phyloP scores from a whole-genome alignment of 2,888 invertebrate species.

The Latrodectus elegans region DNA sequence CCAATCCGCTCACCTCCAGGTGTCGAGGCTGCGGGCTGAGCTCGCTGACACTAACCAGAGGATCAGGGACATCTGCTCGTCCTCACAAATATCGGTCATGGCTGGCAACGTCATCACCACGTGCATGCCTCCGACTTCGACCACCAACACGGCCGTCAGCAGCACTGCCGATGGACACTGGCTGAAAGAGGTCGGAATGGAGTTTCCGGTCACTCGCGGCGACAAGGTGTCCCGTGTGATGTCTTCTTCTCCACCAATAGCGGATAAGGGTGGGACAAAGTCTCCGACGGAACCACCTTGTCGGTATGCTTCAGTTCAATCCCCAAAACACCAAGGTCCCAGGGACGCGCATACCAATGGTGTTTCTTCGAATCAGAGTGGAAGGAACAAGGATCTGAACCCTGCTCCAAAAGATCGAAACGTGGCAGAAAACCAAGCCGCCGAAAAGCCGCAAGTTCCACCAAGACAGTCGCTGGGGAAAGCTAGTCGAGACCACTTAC shows the following conservation, averaged over 20 bases:
- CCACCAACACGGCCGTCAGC: constrained; percentile 62
- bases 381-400: neutral
- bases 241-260: constrained; percentile 44
- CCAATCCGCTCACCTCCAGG: constrained; percentile 80
- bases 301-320: neutral
- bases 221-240: constrained; percentile 2
- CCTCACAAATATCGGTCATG: constrained; percentile 32
- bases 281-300: neutral
- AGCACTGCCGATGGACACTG: constrained; percentile 49
- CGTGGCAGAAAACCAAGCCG: neutral
- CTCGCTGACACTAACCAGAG: constrained; percentile 78
- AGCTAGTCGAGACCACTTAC: neutral
- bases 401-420: neutral
- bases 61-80: constrained; percentile 73
- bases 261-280: constrained; percentile 53
- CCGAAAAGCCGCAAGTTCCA: constrained; percentile 34
- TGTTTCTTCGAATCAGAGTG: constrained; percentile 1
- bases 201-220: neutral
- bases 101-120: constrained; percentile 65
- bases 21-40: constrained; percentile 78
- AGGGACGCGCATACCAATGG: constrained; percentile 16
- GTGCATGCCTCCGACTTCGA: constrained; percentile 57
- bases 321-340: neutral
- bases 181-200: constrained; percentile 19
- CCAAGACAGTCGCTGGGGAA: constrained; percentile 14